These are phyloP conservation scores for Pteromalus puparum DNA, from an alignment of 1,140 invertebrate genomes.

Conservation along the genomic window DNA sequence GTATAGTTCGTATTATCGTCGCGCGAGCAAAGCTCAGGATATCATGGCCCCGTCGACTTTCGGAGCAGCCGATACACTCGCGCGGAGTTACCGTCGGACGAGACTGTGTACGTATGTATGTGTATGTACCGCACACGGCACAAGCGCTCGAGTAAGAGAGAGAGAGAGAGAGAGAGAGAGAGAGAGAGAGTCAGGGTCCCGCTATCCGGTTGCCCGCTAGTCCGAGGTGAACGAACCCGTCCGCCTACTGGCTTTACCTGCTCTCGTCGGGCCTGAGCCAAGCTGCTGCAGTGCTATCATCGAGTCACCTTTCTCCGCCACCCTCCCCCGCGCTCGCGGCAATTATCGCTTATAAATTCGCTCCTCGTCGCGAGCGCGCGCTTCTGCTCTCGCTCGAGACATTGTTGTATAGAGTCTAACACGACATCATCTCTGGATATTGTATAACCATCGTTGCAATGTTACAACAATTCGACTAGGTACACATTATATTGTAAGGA, in stretches of 20 bases:
- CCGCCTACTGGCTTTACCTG: slow-evolving; percentile 72
- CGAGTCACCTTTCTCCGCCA: slow-evolving; percentile 40
- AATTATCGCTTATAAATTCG: slow-evolving; percentile 47
- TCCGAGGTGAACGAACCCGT: slow-evolving; percentile 71
- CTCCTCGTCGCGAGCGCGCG: not conserved
- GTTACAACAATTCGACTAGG: too few relatives aligned
- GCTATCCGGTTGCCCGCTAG: slow-evolving; percentile 73
- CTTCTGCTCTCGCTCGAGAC: not conserved
- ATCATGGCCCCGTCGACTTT: not conserved
- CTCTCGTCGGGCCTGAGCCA: slow-evolving; percentile 14
- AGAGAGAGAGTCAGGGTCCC: slow-evolving; percentile 66
- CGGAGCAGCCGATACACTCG: slow-evolving; percentile 43
- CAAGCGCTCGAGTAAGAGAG: slow-evolving; percentile 8
- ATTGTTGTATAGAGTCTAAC: too few relatives aligned
- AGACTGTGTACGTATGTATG: slow-evolving; percentile 16
- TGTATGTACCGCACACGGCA: not conserved
- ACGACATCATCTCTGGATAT: too few relatives aligned
- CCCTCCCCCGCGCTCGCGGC: not conserved
- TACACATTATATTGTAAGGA: too few relatives aligned
- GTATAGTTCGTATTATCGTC: too few relatives aligned
- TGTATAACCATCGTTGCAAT: too few relatives aligned
- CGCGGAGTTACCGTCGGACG: slow-evolving; percentile 57
- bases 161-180: slow-evolving; percentile 30
- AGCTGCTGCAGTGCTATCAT: slow-evolving; percentile 21
- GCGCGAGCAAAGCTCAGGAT: too few relatives aligned